Conservation (phyloP, 2,888 invertebrate genomes). For the Xestia rhomboidea region DNA sequence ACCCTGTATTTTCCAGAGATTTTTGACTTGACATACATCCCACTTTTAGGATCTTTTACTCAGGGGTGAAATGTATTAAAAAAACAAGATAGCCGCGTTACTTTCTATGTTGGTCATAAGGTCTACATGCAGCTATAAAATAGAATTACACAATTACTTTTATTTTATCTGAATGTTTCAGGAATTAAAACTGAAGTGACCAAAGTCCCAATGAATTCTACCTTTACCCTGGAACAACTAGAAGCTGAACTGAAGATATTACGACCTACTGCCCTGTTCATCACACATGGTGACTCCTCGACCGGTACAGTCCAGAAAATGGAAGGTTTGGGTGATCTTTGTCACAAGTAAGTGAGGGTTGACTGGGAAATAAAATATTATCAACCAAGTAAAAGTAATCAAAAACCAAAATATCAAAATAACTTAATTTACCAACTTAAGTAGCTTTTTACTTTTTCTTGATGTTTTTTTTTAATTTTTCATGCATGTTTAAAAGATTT, state of each 20-base stretch:
- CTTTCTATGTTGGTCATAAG: neutral
- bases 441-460: neutral
- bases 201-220: conserved; percentile 77
- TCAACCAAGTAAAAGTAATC: too few relatives aligned
- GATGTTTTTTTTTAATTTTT: too few relatives aligned
- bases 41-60: neutral
- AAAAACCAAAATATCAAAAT: neutral
- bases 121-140: neutral
- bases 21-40: too few relatives aligned
- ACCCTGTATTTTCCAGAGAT: too few relatives aligned
- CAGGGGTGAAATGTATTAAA: neutral
- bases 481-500: too few relatives aligned
- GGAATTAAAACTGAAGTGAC: conserved; percentile 80
- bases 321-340: conserved; percentile 94
- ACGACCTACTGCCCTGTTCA: conserved; percentile 94
- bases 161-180: conserved; percentile 53
- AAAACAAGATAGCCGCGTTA: neutral
- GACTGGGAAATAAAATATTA: neutral
- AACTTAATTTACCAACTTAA: neutral
- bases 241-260: conserved; percentile 92
- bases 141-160: too few relatives aligned
- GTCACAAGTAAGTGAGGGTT: conserved; percentile 91
- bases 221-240: conserved; percentile 92
- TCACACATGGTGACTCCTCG: conserved; percentile 97
- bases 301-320: conserved; percentile 95